Base-by-base conservation (phyloP, 2,797 vertebrate genomes). In the Sciurus carolinensis region DNA sequence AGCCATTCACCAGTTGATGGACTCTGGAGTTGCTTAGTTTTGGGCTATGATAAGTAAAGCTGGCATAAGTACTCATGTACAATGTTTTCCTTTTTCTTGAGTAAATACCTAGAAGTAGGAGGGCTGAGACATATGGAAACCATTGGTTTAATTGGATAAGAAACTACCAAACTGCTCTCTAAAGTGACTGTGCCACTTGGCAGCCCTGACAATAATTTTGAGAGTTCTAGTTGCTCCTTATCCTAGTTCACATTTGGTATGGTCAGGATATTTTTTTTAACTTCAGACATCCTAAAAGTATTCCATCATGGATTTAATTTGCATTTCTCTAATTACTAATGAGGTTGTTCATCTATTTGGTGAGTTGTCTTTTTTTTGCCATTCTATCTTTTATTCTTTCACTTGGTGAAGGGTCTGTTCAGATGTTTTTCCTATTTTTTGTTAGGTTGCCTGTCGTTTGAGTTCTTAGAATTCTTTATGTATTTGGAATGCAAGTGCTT, bases 401-500 rank as follows among this genome's bases (percentile, higher is more conserved):
- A 20, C 17, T 20, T 88, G 77, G n/a, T 47, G n/a, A 94, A 83
- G 26, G 67, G 10, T 79, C 47, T 80, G 13, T 72, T 87, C 26
- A 91, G 75, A 71, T 75, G 11, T 36, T 79, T 87, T 73, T 44
- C 8, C 67, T 28, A 17, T 44, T 67, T 54, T 85, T 39, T 72
- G 44, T 52, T 94, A 5, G 30, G 2, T 89, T 94, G 26, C 73
- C 36, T 73, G 8, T 39, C 9, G 71, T 75, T 12, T 77, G 54
- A 86, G 30, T 87, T 90, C 36, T 52, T 87, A 85, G 59, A 81
- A 87, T 94, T 81, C 26, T 66, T 72, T 72, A 77, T 42, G 26
- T 57, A 66, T 86, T 81, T 22, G 33, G 47, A 89, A 80, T 22
- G 62, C 75, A 88, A 76, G 26, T 9, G 81, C 50, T 80, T 91